Evolutionary conservation across 1,140 invertebrate genomes (phyloP).

Genomic region (Ceratitis capitata): DNA sequence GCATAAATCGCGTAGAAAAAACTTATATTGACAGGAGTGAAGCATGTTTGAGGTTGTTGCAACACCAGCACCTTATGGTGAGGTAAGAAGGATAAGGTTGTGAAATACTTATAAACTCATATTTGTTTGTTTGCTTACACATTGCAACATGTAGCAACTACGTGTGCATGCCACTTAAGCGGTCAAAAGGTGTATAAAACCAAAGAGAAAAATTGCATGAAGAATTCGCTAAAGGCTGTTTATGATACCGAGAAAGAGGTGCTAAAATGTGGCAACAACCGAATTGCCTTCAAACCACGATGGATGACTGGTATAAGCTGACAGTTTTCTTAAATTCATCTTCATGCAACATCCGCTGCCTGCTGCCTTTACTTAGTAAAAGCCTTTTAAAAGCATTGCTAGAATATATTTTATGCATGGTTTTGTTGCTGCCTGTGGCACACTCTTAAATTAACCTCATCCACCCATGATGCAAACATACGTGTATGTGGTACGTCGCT

Average conservation of each 20-base stretch:
- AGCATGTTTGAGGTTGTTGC: not conserved
- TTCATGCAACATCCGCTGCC: not conserved
- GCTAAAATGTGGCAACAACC: conserved; percentile 26
- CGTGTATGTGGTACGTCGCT: not conserved
- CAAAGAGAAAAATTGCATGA: not conserved
- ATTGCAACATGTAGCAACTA: not conserved
- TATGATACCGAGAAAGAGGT: conserved; percentile 25
- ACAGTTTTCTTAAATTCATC: not conserved
- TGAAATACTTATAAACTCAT: not conserved
- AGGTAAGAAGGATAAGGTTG: not conserved
- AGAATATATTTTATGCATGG: not conserved
- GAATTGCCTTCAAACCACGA: not conserved
- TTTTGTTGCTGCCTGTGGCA: not conserved
- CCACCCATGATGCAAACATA: not conserved
- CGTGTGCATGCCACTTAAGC: not conserved
- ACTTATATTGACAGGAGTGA: not conserved
- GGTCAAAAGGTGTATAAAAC: not conserved
- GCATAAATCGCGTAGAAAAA: not conserved
- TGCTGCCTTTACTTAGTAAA: not conserved
- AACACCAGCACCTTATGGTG: not conserved
- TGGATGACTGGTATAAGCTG: conserved; percentile 28
- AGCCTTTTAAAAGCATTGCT: not conserved
- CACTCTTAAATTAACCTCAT: conserved; percentile 26
- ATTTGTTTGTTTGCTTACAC: not conserved
- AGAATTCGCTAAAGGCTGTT: not conserved